Evolutionary conservation across 2,888 invertebrate genomes (phyloP).

Genomic region (Poecilobothrus nobilitatus): DNA sequence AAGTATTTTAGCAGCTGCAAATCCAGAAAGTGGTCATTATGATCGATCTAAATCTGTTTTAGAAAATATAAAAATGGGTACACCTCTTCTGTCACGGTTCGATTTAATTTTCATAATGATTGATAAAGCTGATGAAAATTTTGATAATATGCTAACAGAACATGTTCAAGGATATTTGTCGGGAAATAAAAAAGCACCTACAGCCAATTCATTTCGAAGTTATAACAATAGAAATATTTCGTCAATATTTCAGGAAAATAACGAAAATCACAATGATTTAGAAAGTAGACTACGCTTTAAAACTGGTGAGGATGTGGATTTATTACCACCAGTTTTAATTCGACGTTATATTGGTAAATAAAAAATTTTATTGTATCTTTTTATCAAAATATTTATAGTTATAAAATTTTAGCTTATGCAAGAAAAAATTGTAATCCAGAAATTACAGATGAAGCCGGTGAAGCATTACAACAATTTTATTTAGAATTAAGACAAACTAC

Average conservation of each 20-base stretch:
- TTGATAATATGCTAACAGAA: conserved; percentile 36
- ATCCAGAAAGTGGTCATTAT: conserved; percentile 83
- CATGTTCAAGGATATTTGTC: conserved; percentile 75
- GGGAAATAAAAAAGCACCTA: conserved; percentile 38
- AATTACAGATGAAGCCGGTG: conserved; percentile 62
- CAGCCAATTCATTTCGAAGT: conserved; percentile 40
- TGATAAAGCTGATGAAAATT: conserved; percentile 68
- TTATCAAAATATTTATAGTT: neutral
- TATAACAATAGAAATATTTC: conserved; percentile 33
- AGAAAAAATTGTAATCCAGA: conserved; percentile 77
- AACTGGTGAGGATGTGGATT: conserved; percentile 56
- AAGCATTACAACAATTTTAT: conserved; percentile 68
- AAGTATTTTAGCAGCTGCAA: conserved; percentile 85
- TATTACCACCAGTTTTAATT: conserved; percentile 65
- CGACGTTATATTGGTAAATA: conserved; percentile 66
- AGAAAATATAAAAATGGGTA: conserved; percentile 81
- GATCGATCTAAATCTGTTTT: conserved; percentile 77
- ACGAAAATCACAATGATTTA: conserved; percentile 45
- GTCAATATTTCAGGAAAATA: conserved; percentile 30
- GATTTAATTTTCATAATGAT: conserved; percentile 85
- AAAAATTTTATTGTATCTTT: neutral
- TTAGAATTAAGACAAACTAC: conserved; percentile 63
- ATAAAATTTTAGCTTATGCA: conserved; percentile 57
- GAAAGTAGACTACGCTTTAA: conserved; percentile 35
- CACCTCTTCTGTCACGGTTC: conserved; percentile 81